Evolutionary conservation across 2,888 invertebrate species (phyloP).

Genomic region (Himalopsyche kuldschensis): DNA sequence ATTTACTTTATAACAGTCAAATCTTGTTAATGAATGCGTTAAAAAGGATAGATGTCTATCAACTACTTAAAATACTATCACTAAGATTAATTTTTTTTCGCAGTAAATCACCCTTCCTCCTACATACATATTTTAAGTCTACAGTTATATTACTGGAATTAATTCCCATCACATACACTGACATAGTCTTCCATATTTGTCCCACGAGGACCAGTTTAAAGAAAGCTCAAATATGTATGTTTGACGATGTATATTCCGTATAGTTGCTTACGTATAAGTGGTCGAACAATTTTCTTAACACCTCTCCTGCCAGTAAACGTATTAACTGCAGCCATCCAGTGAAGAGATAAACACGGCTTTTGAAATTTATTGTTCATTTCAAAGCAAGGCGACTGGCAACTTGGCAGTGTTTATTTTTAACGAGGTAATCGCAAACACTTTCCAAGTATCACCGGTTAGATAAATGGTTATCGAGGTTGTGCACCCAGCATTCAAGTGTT

Average conservation of each 20-base stretch:
- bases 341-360: neutral
- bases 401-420: neutral
- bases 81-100: too few species aligned
- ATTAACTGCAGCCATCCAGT: neutral
- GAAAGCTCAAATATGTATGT: neutral
- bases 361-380: neutral
- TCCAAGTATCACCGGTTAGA: neutral
- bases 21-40: too few species aligned
- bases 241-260: neutral
- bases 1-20: too few species aligned
- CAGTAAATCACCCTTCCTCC: too few species aligned
- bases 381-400: neutral
- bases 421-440: conserved; percentile 1
- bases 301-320: neutral
- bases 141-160: too few species aligned
- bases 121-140: too few species aligned
- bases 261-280: neutral
- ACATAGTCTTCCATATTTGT: too few species aligned
- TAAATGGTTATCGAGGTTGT: neutral
- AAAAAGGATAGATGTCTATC: too few species aligned
- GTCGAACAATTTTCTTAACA: neutral
- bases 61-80: too few species aligned
- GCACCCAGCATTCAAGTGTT: neutral
- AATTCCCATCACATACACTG: too few species aligned
- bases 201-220: too few species aligned